Conservation (phyloP, 1,140 invertebrate species). For the Paracyclopina nana region DNA sequence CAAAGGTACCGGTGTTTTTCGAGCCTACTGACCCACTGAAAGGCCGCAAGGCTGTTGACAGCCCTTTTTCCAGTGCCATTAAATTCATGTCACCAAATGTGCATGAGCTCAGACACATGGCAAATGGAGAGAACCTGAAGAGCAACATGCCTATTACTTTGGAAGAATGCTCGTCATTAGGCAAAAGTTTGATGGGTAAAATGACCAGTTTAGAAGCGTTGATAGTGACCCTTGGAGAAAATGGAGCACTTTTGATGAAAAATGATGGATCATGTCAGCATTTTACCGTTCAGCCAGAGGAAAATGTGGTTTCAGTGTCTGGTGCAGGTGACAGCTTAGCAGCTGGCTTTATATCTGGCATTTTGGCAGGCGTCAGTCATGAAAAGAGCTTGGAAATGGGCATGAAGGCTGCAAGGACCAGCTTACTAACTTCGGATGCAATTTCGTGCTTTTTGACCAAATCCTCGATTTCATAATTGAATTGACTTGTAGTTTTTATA, state of each 20-base stretch:
- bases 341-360: background rate
- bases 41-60: background rate
- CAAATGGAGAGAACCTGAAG: background rate
- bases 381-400: background rate
- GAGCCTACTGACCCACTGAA: slow-evolving; percentile 8
- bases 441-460: too few species aligned
- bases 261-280: background rate
- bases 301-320: background rate
- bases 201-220: background rate
- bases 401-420: background rate
- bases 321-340: slow-evolving; percentile 7
- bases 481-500: too few species aligned
- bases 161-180: background rate
- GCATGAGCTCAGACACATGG: background rate
- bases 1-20: background rate
- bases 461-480: too few species aligned
- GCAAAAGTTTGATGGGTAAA: background rate
- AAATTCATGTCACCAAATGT: slow-evolving; percentile 7
- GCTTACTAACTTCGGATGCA: too few species aligned
- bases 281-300: background rate
- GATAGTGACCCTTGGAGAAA: slow-evolving; percentile 5
- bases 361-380: background rate
- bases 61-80: background rate
- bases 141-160: background rate
- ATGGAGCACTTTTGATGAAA: background rate